Base-by-base conservation (phyloP, 2,888 invertebrate species). In the Ametastegia equiseti region DNA sequence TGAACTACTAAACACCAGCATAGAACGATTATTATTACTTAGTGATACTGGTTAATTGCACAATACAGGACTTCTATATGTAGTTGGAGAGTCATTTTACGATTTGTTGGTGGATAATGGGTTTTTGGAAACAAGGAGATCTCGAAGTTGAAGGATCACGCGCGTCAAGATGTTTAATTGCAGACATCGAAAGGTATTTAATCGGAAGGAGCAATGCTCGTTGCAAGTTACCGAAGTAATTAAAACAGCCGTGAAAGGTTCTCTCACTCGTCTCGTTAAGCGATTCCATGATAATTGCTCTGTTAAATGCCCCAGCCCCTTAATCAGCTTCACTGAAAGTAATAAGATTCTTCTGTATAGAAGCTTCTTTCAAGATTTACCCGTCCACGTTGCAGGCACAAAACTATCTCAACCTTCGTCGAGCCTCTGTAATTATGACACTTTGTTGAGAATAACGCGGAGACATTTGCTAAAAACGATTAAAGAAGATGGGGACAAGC, bases 231-330 rank as follows among this genome's bases (percentile, higher is more conserved):
- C 30, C 27, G 50, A 80, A 82, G 84, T 83, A 86, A 87, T 87
- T 87, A 86, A 86, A 81, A 84, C 73, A 80, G 75, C 82, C 80
- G 82, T 85, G 83, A 85, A 71, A 54, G 81, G 80, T 73, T 39
- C 80, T 47, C 42, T 1, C 36, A 69, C 36, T 71, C 47, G 36
- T 57, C 84, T 82, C 83, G 83, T 85, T 84, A 84, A 83, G 60
- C 60, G 82, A 86, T 86, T 86, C 85, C 86, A 78, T 82, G 83
- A 84, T 87, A 87, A 87, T 86, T 85, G 83, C 86, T 85, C 83
- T 82, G 83, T 84, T 82, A 71, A 69, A 47, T 71, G 27, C 47
- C 47, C 15, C 47, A 15, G 47, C 47, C 71, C 47, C 45, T 47
- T 47, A 23, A 71, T 71, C 71, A 36, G 19, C 67, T 36, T 13